phyloP scores from a whole-genome alignment of 2,113 vertebrate genomes.

The Danionella cerebrum region DNA sequence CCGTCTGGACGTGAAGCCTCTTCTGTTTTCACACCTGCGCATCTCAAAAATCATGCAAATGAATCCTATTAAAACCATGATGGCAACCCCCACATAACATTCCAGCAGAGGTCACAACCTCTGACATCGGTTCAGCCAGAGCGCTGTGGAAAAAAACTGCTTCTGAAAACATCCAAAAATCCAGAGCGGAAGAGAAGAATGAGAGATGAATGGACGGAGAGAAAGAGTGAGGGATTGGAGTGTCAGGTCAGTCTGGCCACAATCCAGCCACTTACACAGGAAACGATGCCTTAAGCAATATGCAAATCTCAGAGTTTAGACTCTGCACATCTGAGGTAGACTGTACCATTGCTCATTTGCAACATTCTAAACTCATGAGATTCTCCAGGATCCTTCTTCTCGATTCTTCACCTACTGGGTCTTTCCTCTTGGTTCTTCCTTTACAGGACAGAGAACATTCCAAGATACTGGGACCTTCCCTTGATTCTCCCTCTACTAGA shows the following conservation, averaged over 20 bases:
- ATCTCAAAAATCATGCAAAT: neutral
- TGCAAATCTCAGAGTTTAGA: neutral
- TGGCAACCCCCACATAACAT: neutral
- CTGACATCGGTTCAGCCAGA: constrained; percentile 1
- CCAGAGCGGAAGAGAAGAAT: neutral
- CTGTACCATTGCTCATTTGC: no score
- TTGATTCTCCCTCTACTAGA: no score
- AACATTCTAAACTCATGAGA: no score
- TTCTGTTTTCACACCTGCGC: neutral
- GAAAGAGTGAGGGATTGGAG: neutral
- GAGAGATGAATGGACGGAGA: neutral
- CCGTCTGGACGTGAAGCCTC: neutral
- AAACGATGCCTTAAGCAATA: neutral
- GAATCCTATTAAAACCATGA: neutral
- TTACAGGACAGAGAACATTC: no score
- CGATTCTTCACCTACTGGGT: no score
- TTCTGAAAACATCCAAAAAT: constrained; percentile 3
- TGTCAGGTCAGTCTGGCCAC: neutral
- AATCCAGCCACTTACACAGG: neutral
- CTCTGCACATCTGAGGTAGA: neutral
- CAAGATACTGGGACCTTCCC: no score
- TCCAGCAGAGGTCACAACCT: neutral
- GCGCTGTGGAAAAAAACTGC: neutral
- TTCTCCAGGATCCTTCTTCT: no score
- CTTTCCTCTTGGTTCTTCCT: no score